A percentile compares a stretch with the other conserved stretches of the same genome.
phyloP scores from a whole-genome alignment of 1,140 invertebrate species.

The Chionoecetes opilio region DNA sequence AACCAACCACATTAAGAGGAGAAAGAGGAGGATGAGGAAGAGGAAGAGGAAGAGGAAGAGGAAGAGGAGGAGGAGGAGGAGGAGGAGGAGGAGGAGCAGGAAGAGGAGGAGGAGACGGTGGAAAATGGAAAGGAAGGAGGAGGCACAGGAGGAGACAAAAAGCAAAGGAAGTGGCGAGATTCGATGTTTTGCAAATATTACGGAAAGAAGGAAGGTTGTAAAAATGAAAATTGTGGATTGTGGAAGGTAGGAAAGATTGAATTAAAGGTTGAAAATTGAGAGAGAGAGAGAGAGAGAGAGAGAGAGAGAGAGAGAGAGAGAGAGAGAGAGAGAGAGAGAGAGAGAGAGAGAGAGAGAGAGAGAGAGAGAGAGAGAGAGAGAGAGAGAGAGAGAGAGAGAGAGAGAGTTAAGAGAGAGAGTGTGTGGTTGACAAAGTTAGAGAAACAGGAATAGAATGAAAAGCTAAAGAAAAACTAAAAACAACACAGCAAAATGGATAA shows the following conservation, averaged over 20 bases:
- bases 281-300: background rate
- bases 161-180: background rate
- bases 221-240: background rate
- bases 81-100: background rate
- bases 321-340: no score
- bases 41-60: background rate
- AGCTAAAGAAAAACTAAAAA: no score
- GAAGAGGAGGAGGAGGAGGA: background rate
- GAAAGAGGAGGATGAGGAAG: background rate
- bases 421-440: no score
- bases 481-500: no score
- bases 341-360: no score
- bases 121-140: background rate
- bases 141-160: background rate
- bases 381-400: no score
- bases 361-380: no score
- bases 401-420: no score
- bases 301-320: no score
- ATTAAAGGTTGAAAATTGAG: background rate
- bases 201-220: background rate
- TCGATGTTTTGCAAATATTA: background rate
- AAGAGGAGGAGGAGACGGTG: background rate
- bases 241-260: background rate
- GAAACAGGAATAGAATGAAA: no score
- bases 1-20: background rate